Evolutionary conservation across 2,113 vertebrate genomes (phyloP), one percentile per base, ranked within the genome.

Genomic region (Octodon degus): DNA sequence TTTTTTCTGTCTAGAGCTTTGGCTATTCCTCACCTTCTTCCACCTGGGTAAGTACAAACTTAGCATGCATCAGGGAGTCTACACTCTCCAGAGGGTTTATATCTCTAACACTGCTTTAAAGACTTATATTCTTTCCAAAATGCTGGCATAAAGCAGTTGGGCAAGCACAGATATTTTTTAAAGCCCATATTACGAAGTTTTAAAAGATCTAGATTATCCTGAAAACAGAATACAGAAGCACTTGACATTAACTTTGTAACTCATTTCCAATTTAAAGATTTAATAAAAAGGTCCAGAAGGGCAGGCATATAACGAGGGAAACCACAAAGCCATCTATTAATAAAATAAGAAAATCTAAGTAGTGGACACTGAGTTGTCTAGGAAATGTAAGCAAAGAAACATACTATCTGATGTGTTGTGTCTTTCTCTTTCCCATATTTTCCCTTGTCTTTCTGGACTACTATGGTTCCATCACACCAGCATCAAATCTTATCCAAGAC

Each of bases 41-140:
- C 96, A 97, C 97, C 97, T 97, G 96, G 90, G 43, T 92, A 94
- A 97, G 74, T 91, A 98, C 91, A 93, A 97, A 98, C 97, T 98
- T 97, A 97, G 96, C 95, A 93, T 92, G 95, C 92, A 95, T 76
- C 90, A 92, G 89, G 92, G 96, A 97, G 94, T 80, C 93, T 94
- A 92, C 92, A 82, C 70, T 95, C 77, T 86, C 90, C 90, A 68
- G 89, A 94, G 94, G 96, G 92, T 88, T 97, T 96, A 40, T 88
- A 97, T 96, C 96, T 94, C 95, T 95, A 92, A 92, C 83, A 80
- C 90, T 14, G 79, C 63, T 94, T 97, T 95, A 90, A 97, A 96
- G 97, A 95, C 55, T 92, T 72, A 91, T 93, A 96, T 95, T 95
- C 91, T 90, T 97, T 97, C 95, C 96, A 98, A 96, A 98, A 96